Percentiles rank a stretch among this genome's conserved stretches.
These are phyloP conservation scores for Trichomycterus rosablanca DNA, from an alignment of 2,113 vertebrate genomes.

Conservation along the genomic window DNA sequence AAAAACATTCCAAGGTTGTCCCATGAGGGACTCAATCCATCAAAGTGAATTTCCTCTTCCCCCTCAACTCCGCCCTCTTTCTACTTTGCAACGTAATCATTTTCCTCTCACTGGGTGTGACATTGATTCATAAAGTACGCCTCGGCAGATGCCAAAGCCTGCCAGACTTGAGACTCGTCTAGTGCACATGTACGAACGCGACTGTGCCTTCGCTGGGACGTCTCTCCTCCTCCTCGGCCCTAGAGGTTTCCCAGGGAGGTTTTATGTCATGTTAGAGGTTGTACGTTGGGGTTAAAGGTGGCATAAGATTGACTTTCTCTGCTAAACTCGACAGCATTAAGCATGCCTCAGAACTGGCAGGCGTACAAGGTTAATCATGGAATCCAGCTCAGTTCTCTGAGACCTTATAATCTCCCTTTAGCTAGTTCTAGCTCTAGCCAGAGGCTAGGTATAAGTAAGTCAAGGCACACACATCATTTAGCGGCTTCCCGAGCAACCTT, in stretches of 20 bases:
- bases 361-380: slow-evolving; percentile 38
- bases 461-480: background rate
- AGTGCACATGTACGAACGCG: slow-evolving; percentile 16
- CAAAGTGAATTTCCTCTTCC: slow-evolving; percentile 66
- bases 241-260: slow-evolving; percentile 25
- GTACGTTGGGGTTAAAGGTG: slow-evolving; percentile 14
- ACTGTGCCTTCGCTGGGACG: slow-evolving; percentile 3
- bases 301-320: slow-evolving; percentile 21
- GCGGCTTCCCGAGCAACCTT: background rate
- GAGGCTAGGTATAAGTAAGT: slow-evolving; percentile 8
- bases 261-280: slow-evolving; percentile 30
- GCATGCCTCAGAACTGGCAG: slow-evolving; percentile 30
- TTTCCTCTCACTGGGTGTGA: slow-evolving; percentile 71
- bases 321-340: slow-evolving; percentile 21
- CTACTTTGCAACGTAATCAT: slow-evolving; percentile 75
- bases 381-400: slow-evolving; percentile 31
- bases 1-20: slow-evolving; percentile 75
- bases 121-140: slow-evolving; percentile 72
- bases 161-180: slow-evolving; percentile 56
- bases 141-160: slow-evolving; percentile 52
- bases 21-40: slow-evolving; percentile 70
- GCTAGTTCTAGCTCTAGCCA: slow-evolving; percentile 10
- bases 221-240: slow-evolving; percentile 4
- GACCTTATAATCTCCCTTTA: slow-evolving; percentile 30
- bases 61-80: slow-evolving; percentile 46